phyloP scores from a whole-genome alignment of 2,888 invertebrate species.

The Calliopum simillimum region DNA sequence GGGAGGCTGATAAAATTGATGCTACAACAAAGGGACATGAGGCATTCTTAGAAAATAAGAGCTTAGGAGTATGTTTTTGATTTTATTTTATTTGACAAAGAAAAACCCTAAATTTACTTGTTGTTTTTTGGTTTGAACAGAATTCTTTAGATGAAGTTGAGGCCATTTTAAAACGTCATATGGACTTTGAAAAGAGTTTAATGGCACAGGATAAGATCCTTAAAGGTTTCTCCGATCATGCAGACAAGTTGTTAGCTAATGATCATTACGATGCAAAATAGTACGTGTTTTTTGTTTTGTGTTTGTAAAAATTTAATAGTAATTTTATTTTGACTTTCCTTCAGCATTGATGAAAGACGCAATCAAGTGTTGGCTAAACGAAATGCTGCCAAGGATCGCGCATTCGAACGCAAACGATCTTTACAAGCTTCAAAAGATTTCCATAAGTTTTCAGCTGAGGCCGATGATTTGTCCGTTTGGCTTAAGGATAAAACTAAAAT shows the following conservation, averaged over 20 bases:
- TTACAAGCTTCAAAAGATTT: constrained; percentile 88
- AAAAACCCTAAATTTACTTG: background rate
- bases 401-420: constrained; percentile 79
- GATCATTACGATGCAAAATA: constrained; percentile 84
- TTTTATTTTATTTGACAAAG: background rate
- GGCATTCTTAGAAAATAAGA: constrained; percentile 89
- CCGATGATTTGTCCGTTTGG: constrained; percentile 91
- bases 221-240: constrained; percentile 83
- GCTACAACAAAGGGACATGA: constrained; percentile 94
- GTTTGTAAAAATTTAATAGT: background rate
- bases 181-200: constrained; percentile 92
- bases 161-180: constrained; percentile 90
- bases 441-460: constrained; percentile 92
- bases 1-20: constrained; percentile 97
- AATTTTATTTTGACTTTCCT: constrained; percentile 25
- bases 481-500: constrained; percentile 91
- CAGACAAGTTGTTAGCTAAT: constrained; percentile 81
- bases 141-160: constrained; percentile 92
- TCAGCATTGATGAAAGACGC: constrained; percentile 77
- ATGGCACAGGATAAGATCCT: constrained; percentile 93
- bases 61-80: constrained; percentile 80
- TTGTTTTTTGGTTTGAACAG: constrained; percentile 64
- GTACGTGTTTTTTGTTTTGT: constrained; percentile 70
- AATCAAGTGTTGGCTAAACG: constrained; percentile 81
- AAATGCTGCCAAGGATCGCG: constrained; percentile 79